A percentile compares a stretch with the other conserved stretches of the same genome.
Evolutionary conservation across 1,140 invertebrate genomes (phyloP).

Genomic region (Planococcus citri): DNA sequence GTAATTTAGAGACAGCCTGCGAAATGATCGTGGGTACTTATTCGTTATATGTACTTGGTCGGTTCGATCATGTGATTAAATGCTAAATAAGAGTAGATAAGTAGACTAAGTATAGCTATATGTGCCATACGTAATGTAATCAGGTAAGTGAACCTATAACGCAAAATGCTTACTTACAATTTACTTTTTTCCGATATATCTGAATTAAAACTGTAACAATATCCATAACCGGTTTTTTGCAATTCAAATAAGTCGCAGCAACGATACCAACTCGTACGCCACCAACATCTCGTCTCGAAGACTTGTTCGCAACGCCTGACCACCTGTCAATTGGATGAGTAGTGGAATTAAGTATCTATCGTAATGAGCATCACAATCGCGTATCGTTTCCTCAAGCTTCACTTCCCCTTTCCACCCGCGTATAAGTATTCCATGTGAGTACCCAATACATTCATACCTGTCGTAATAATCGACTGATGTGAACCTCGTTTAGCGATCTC

Average conservation of each 20-base stretch:
- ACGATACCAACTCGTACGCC: slow-evolving; percentile 29
- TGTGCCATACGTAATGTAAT: too few species aligned
- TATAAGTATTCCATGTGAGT: too few species aligned
- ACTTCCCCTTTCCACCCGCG: too few species aligned
- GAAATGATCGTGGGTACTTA: neutral
- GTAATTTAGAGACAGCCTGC: slow-evolving; percentile 21
- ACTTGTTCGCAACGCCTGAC: slow-evolving; percentile 28
- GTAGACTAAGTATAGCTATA: too few species aligned
- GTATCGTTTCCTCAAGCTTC: neutral
- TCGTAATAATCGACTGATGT: neutral
- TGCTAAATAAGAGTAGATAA: too few species aligned
- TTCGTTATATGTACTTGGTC: too few species aligned
- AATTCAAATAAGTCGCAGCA: slow-evolving; percentile 32
- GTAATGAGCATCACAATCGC: neutral
- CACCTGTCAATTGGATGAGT: slow-evolving; percentile 23
- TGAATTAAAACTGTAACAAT: slow-evolving; percentile 34
- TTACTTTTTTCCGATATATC: slow-evolving; percentile 29
- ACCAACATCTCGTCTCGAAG: slow-evolving; percentile 31
- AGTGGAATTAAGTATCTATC: neutral
- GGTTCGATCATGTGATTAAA: too few species aligned
- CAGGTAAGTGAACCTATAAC: too few species aligned
- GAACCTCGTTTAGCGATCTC: neutral
- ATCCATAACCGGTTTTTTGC: slow-evolving; percentile 32
- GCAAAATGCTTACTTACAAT: slow-evolving; percentile 22
- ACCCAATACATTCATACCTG: neutral